These are phyloP conservation scores for Neoaliturus tenellus DNA, from an alignment of 2,888 invertebrate species.

Conservation along the genomic window DNA sequence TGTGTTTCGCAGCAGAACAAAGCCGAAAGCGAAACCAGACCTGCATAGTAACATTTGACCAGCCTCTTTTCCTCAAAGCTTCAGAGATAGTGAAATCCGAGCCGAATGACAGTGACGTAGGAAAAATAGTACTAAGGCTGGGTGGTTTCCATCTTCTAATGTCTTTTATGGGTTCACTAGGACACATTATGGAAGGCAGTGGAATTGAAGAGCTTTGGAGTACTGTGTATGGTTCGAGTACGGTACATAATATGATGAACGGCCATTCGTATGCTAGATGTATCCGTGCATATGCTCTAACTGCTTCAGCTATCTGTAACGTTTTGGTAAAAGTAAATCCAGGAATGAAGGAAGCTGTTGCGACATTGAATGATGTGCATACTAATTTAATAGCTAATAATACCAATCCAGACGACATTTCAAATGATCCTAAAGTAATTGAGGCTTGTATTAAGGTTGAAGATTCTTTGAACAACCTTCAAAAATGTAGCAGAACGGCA, in stretches of 20 bases:
- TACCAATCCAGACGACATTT: neutral
- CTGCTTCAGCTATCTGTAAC: neutral
- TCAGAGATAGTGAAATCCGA: conserved; percentile 20
- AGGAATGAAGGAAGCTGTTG: neutral
- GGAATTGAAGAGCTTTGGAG: conserved; percentile 68
- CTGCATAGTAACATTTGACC: conserved; percentile 61
- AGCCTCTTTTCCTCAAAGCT: conserved; percentile 65
- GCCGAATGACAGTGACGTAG: neutral
- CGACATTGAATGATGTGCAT: neutral
- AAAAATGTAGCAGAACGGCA: conserved; percentile 53
- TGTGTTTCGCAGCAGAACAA: neutral
- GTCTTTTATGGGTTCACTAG: conserved; percentile 63
- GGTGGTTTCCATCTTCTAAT: conserved; percentile 19
- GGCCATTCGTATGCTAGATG: conserved; percentile 67
- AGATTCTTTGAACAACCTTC: neutral
- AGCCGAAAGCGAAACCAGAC: neutral
- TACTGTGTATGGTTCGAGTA: conserved; percentile 67
- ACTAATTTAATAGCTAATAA: neutral
- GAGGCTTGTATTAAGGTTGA: neutral
- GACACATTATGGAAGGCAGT: conserved; percentile 69
- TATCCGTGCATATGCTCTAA: conserved; percentile 58
- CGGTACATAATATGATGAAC: conserved; percentile 66
- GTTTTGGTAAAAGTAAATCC: neutral
- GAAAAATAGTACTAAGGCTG: conserved; percentile 59
- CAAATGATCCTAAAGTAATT: neutral